phyloP scores from a whole-genome alignment of 2,113 vertebrate species.

The Catharus bicknelli region DNA sequence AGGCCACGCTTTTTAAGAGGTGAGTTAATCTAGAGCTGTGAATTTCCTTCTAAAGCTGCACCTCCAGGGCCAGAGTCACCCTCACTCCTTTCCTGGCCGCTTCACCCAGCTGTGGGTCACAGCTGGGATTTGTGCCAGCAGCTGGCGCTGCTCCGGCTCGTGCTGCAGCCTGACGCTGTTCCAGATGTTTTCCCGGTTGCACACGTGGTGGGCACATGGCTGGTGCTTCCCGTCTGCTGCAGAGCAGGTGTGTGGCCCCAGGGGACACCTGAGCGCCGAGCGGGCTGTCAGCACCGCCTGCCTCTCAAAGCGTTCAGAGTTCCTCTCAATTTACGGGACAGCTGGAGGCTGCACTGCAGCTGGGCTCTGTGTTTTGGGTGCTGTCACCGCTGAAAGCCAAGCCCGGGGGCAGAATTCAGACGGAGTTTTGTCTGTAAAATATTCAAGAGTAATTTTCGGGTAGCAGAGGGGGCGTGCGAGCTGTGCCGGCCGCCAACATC shows the following conservation, averaged over 20 bases:
- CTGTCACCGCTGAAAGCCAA: fast-evolving
- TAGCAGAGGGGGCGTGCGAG: fast-evolving
- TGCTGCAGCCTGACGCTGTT: background rate
- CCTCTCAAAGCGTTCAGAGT: fast-evolving
- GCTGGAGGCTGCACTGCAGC: fast-evolving
- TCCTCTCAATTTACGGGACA: fast-evolving
- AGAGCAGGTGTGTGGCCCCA: fast-evolving
- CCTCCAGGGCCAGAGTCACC: background rate
- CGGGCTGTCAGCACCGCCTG: fast-evolving
- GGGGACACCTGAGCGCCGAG: background rate
- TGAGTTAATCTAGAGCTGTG: background rate
- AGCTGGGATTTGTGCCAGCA: background rate
- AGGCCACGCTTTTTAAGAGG: background rate
- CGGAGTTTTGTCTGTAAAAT: background rate
- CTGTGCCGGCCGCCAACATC: background rate
- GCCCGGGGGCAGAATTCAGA: background rate
- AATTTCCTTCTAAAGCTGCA: background rate
- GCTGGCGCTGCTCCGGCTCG: background rate
- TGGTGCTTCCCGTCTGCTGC: background rate
- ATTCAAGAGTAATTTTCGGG: fast-evolving
- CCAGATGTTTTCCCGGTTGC: background rate
- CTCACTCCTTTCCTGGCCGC: fast-evolving
- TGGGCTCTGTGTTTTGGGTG: fast-evolving
- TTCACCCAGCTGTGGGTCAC: background rate
- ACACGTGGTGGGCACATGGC: background rate